Base-by-base conservation (phyloP, 2,113 vertebrate species). In the Callipepla californica region DNA sequence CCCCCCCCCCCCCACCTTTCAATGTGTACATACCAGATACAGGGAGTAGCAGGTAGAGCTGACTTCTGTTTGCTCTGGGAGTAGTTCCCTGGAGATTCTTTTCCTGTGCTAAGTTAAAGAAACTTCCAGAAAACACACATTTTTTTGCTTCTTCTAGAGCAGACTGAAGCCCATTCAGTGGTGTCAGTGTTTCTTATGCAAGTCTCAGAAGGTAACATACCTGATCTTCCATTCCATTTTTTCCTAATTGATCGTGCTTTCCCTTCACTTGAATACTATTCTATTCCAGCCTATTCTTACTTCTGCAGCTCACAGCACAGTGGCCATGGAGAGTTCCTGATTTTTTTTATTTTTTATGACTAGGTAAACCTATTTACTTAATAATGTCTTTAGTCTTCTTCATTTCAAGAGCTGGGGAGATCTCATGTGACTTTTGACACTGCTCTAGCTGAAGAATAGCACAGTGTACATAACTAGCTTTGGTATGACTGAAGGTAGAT, bases 401-500 rank as follows among this genome's bases (percentile, higher is more conserved):
- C 81, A 65, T 87, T 93, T 91, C 89, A 90, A 59, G 47, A 93
- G 22, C 42, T 90, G 68, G 25, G 21, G 47, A 36, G 68, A 55
- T 16, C 50, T 94, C 34, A 20, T 3, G 2, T 12, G 59, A 55
- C 59, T 93, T 90, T 76, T 87, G 62, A 73, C 94, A 53, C 15
- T 47, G 23, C 53, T 89, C 67, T 44, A 84, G 48, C 34, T 61
- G 28, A 38, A 92, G 47, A 18, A 5, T 80, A 3, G 78, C 44
- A 17, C 19, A 20, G 44, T 76, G 36, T 70, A 38, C 12, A 40
- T 15, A 67, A 34, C 66, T 79, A 61, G 61, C 40, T 92, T 76
- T 61, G 25, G 6, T 48, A 44, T 61, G 53, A 38, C 34, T 67
- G 1, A 32, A 48, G 44, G 17, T 89, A 73, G 85, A 65, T 6